A percentile compares a stretch with the other conserved stretches of the same genome.
These are phyloP conservation scores for Stomorhina lunata DNA, from an alignment of 2,888 invertebrate species.

Conservation along the genomic window DNA sequence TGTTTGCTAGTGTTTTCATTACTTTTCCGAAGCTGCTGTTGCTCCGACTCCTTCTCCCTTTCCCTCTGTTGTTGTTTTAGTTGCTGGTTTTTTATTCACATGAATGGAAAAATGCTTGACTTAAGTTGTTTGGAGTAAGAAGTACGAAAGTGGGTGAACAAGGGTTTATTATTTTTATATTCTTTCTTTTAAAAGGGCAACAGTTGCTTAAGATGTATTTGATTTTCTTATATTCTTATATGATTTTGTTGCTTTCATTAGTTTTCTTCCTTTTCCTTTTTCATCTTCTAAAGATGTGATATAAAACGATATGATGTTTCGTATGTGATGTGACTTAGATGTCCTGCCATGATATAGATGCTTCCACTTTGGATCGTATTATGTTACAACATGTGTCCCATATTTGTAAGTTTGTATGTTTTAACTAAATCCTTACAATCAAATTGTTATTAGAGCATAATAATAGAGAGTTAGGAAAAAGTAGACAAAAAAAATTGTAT, in stretches of 20 bases:
- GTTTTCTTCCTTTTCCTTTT: too few relatives aligned
- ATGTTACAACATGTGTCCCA: background rate
- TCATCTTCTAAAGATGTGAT: too few relatives aligned
- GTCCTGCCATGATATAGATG: too few relatives aligned
- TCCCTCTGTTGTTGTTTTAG: too few relatives aligned
- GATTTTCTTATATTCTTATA: too few relatives aligned
- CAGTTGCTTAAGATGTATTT: conserved; percentile 57
- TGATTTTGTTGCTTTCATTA: conserved; percentile 29
- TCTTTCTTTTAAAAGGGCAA: conserved; percentile 43
- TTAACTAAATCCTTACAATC: background rate
- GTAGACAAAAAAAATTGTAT: background rate
- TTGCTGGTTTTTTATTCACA: too few relatives aligned
- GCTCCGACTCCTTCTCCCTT: background rate
- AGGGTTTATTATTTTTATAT: background rate
- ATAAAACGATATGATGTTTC: too few relatives aligned
- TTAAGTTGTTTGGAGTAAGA: too few relatives aligned
- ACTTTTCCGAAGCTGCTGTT: background rate
- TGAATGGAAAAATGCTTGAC: too few relatives aligned
- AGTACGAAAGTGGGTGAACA: too few relatives aligned
- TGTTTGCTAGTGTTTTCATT: conserved; percentile 60
- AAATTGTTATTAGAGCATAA: background rate
- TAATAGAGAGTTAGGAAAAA: background rate
- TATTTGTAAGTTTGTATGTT: background rate
- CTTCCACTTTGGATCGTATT: too few relatives aligned
- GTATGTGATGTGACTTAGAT: too few relatives aligned